Evolutionary conservation across 2,797 vertebrate genomes (phyloP).

Genomic region (Arctocebus calabarensis): DNA sequence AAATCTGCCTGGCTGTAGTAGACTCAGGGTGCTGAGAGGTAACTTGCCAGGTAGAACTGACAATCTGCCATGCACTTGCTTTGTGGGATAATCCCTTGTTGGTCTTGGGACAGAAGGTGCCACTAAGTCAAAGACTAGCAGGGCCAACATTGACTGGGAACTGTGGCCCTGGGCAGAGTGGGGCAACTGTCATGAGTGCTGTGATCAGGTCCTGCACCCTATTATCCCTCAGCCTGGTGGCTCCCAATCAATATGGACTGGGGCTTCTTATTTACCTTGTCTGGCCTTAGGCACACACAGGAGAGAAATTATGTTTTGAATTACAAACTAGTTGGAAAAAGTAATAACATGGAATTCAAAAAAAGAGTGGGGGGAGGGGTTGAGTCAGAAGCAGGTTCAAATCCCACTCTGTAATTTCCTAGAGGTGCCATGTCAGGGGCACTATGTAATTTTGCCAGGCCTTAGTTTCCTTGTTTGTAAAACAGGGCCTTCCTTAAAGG

Average conservation of each 20-base stretch:
- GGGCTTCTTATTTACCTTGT: not conserved
- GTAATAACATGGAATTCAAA: not conserved
- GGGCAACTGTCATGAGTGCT: not conserved
- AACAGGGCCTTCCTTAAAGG: constrained; percentile 21
- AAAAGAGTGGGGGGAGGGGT: not conserved
- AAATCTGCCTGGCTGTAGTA: not conserved
- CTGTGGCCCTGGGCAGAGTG: not conserved
- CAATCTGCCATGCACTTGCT: not conserved
- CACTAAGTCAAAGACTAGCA: not conserved
- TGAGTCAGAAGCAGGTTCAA: not conserved
- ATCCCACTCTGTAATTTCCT: not conserved
- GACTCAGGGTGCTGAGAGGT: not conserved
- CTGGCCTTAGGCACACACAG: not conserved
- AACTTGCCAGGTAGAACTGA: not conserved
- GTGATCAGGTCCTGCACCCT: not conserved
- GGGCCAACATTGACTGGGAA: not conserved
- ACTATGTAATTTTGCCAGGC: not conserved
- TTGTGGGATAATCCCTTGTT: not conserved
- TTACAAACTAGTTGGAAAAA: not conserved
- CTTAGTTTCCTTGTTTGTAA: not conserved
- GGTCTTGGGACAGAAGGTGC: not conserved
- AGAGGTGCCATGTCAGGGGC: not conserved
- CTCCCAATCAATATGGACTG: not conserved
- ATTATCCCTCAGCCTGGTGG: not conserved
- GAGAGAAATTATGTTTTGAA: not conserved